Percentiles rank a stretch among this genome's conserved stretches.
Conservation (phyloP, 2,888 invertebrate species). For the Aphidoletes aphidimyza region DNA sequence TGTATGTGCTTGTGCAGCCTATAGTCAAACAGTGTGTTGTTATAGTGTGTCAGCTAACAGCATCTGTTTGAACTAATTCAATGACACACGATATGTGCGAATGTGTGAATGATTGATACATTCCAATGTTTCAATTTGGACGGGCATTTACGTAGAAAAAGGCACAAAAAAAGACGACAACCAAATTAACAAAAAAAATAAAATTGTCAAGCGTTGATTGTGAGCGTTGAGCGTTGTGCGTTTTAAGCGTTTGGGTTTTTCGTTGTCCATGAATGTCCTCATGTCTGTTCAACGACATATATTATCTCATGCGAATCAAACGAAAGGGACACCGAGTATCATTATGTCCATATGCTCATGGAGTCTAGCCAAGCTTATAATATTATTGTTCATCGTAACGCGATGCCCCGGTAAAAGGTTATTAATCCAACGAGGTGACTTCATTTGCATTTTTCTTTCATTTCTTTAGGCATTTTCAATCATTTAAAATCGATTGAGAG, state of each 20-base stretch:
- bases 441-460: neutral
- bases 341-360: neutral
- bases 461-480: neutral
- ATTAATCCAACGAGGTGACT: constrained; percentile 25
- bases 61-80: constrained; percentile 11
- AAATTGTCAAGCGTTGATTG: neutral
- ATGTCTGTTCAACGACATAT: neutral
- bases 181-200: neutral
- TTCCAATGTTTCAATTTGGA: neutral
- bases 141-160: neutral
- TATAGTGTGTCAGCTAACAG: neutral
- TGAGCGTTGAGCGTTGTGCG: neutral
- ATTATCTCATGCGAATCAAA: constrained; percentile 8
- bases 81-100: neutral
- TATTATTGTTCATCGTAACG: no score
- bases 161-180: no score
- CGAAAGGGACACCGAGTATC: constrained; percentile 31
- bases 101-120: neutral
- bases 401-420: neutral
- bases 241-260: neutral
- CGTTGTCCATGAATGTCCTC: neutral
- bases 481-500: no score
- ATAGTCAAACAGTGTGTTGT: no score
- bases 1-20: neutral
- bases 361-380: no score